Evolutionary conservation across 2,888 invertebrate species (phyloP), one percentile per base, ranked within the genome.

Genomic region (Oscheius myriophilus): DNA sequence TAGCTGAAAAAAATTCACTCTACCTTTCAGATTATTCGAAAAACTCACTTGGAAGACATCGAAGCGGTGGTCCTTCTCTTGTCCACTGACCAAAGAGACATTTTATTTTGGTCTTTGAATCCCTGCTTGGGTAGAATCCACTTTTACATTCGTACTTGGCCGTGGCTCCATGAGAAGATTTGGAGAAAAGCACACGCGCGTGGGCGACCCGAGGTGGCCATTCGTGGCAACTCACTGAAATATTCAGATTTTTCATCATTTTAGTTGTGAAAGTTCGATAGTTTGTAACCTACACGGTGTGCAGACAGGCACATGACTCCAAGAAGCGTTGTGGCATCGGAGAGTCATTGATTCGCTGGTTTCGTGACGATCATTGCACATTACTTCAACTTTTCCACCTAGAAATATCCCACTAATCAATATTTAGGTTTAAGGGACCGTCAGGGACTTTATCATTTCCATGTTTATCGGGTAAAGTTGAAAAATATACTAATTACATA

Each of bases 151-250:
- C 76, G 33, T 78, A 78, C 70, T 76, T 79, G 0, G 97, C 97
- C 85, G 92, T 92, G 92, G 95, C 94, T 0, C 95, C 95, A 86
- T 98, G 97, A 74, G 94, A 93, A n/a, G 94, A 94, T 86, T 95
- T 95, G 0, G 96, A 95, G 0, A 96, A 97, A 68, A 97, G 92
- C 4, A 96, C 95, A 91, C 96, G 93, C 0, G 97, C 96, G 84
- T 95, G 92, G 64, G 93, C 92, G 0, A 97, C 95, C 3, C 92
- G 90, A 71, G 90, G 91, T 0, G 95, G 95, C 90, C 95, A 91
- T 81, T 88, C 88, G 84, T 93, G 93, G 87, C 95, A 94, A 39
- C 93, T 91, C 67, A 88, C 90, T 91, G 84, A 12, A 84, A 77
- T 25, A 23, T n/a, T n/a, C n/a, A 26, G 12, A 14, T 33, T n/a